Evolutionary conservation across 1,140 invertebrate species (phyloP), one percentile per base, ranked within the genome.

Genomic region (Aphelinus atriplicis): DNA sequence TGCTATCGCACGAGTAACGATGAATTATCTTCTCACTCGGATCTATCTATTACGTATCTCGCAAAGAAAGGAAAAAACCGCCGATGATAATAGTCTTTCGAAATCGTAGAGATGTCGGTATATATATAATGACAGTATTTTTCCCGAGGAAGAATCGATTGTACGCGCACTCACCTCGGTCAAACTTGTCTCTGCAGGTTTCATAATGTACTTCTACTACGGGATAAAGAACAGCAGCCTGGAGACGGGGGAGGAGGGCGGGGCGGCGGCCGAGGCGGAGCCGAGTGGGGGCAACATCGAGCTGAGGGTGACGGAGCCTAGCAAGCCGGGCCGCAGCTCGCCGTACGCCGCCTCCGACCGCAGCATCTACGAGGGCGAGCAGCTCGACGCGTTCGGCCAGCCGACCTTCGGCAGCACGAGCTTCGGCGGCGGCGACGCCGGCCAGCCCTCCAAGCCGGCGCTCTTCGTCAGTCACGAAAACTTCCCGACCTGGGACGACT

Each of bases 191-290:
- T 26, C 26, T 84, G 1, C 83, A 93, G 94, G 95, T 53, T 91
- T 97, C 78, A 85, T 94, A 9, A 93, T 97, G 89, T 97, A 97
- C 88, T 96, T 97, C 88, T 93, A 95, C 79, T 97, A 97, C 82
- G 96, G 96, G 7, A 95, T 97, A 66, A 94, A 95, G 84, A 92
- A 97, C 82, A 97, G 95, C 79, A 92, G 90, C 2, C 84, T 95
- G 71, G 93, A 95, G 81, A 91, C 92, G 63, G 87, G 90, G 46
- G 82, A 84, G 55, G 76, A 79, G 4, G 82, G 82, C 6, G 81
- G 4, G 75, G 73, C 26, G 78, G 78, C 51, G 73, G 72, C 51
- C 79, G 81, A 9, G 80, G 81, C 0, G 71, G 26, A 74, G 62
- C 80, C 68, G 77, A 82, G 73, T 73, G 79, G 81, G 0, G 82